phyloP scores from a whole-genome alignment of 2,113 vertebrate genomes.

The Muscicapa adusta region DNA sequence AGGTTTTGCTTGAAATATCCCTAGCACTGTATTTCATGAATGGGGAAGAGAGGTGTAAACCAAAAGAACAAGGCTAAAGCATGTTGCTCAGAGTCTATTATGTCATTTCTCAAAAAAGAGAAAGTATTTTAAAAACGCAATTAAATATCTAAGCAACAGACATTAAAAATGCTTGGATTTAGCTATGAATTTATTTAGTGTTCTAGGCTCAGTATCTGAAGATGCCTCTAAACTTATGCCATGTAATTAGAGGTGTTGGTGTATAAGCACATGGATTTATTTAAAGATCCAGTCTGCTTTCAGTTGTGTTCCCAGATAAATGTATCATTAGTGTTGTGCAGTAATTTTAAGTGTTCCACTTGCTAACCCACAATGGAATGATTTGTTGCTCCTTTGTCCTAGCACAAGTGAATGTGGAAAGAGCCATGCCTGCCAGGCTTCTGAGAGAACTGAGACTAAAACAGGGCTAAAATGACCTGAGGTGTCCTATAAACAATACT shows the following conservation, averaged over 20 bases:
- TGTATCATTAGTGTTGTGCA: not conserved
- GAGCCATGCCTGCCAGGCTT: not conserved
- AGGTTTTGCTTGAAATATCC: not conserved
- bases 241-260: not conserved
- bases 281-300: not conserved
- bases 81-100: not conserved
- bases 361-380: not conserved
- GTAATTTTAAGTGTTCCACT: not conserved
- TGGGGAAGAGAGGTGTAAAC: not conserved
- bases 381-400: not conserved
- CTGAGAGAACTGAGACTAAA: not conserved
- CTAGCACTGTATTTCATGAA: not conserved
- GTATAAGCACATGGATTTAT: not conserved
- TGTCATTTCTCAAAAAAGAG: not conserved
- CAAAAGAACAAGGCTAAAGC: not conserved
- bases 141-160: not conserved
- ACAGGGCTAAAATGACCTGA: not conserved
- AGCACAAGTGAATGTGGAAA: accelerated
- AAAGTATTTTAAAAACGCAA: not conserved
- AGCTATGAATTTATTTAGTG: not conserved
- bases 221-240: not conserved
- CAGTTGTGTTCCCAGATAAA: not conserved
- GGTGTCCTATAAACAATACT: not conserved
- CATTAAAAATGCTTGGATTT: not conserved
- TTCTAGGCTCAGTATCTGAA: not conserved